Evolutionary conservation across 2,113 vertebrate species (phyloP), one percentile per base, ranked within the genome.

Genomic region (Anthoscopus minutus): DNA sequence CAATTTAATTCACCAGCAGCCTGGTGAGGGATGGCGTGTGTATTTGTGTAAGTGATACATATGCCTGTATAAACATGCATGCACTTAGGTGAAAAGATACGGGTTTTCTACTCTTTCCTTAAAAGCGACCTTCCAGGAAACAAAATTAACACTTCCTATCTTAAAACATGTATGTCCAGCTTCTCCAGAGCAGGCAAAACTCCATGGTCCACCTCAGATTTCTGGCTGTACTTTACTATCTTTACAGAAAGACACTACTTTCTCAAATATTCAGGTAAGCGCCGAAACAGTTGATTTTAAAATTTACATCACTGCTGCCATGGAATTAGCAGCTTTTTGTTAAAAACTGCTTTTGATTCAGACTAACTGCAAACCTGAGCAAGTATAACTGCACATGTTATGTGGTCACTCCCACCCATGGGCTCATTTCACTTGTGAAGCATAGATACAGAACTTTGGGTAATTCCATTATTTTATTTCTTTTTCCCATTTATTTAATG

Each of bases 11-110:
- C 82, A 80, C 79, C 85, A 86, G 71, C 54, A 94, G 69, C 54
- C n/a, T 54, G 51, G 66, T 0, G 1, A 77, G 62, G 45, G 45
- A 35, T 25, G 6, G 54, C 24, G 23, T 48, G 47, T 57, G 33
- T 67, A 64, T 91, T 93, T 89, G 50, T 14, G 7, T 42, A 86
- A 77, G 80, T 28, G 45, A 89, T 44, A 82, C 3, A 72, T 23
- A 54, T 15, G 35, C 90, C 67, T 93, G 94, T 73, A 93, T 78
- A 96, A 95, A 93, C 90, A 93, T 2, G 64, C 72, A 78, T 27
- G 45, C 23, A 69, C 70, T 65, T 31, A 77, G 62, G 30, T 25
- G 64, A 93, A 80, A 51, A 44, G 12, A 22, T 17, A n/a, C 17
- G 7, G 50, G 45, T 89, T 64, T 93, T 84, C 48, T 66, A 38